Percentiles rank a stretch among this genome's conserved stretches.
Evolutionary conservation across 2,797 vertebrate species (phyloP).

Genomic region (Percopsis omiscomaycus): DNA sequence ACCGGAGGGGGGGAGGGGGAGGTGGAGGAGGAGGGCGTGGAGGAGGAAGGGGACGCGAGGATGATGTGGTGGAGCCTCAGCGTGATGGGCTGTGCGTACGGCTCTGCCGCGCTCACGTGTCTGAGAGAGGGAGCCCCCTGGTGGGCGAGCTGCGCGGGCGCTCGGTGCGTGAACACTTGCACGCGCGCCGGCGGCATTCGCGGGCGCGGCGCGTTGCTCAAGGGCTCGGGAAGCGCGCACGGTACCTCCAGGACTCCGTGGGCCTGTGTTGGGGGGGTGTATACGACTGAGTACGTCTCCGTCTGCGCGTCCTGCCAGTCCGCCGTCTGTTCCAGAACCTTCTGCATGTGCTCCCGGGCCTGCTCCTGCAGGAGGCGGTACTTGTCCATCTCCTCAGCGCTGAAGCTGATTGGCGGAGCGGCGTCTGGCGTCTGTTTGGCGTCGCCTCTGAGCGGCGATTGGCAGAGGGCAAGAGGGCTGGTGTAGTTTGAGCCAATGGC

Average conservation of each 20-base stretch:
- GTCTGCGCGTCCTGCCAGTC: slow-evolving; percentile 50
- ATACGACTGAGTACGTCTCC: slow-evolving; percentile 30
- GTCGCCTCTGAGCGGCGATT: slow-evolving; percentile 45
- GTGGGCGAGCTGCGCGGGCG: slow-evolving; percentile 40
- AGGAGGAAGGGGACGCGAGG: slow-evolving; percentile 63
- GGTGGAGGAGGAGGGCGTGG: slow-evolving; percentile 64
- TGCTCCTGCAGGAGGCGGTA: slow-evolving; percentile 92
- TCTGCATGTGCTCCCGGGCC: slow-evolving; percentile 97
- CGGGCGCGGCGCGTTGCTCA: slow-evolving; percentile 55
- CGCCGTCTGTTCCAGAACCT: slow-evolving; percentile 84
- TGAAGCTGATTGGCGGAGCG: slow-evolving; percentile 87
- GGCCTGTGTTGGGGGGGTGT: slow-evolving; percentile 20
- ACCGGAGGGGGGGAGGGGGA: slow-evolving; percentile 63
- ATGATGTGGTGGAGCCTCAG: slow-evolving; percentile 69
- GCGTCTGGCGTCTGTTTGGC: slow-evolving; percentile 68
- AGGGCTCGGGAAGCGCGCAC: slow-evolving; percentile 29
- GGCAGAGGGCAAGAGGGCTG: slow-evolving; percentile 49
- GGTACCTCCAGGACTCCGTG: slow-evolving; percentile 35
- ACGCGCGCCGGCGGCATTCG: slow-evolving; percentile 40
- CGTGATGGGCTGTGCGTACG: background rate
- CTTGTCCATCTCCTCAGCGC: slow-evolving; percentile 94
- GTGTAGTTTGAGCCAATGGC: slow-evolving; percentile 63
- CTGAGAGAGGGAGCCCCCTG: slow-evolving; percentile 44
- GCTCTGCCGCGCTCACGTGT: slow-evolving; percentile 26
- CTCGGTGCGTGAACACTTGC: slow-evolving; percentile 14